Conservation (phyloP, 2,113 vertebrate genomes). For the Gymnobelideus leadbeateri region DNA sequence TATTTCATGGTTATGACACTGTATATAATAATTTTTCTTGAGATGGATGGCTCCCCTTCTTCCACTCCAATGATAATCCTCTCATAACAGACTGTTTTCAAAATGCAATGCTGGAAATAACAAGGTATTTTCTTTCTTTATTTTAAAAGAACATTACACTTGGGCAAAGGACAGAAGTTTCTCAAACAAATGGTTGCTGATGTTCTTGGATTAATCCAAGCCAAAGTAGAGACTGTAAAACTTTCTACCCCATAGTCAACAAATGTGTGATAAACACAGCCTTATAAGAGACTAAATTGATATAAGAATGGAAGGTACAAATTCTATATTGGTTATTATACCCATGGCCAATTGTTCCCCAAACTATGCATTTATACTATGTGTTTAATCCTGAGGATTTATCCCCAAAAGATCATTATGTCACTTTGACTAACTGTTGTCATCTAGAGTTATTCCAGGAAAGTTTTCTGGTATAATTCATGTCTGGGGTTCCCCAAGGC, state of each 20-base stretch:
- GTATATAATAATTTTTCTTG: constrained; percentile 18
- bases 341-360: neutral
- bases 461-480: neutral
- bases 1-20: constrained; percentile 8
- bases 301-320: neutral
- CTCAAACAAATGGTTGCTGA: neutral
- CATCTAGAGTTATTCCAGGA: neutral
- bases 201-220: neutral
- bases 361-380: neutral
- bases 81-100: neutral
- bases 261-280: neutral
- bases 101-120: neutral
- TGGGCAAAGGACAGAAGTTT: neutral
- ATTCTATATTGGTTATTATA: neutral
- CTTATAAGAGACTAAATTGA: neutral
- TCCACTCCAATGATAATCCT: neutral
- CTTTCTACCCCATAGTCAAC: constrained; percentile 11
- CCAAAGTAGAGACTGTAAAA: neutral
- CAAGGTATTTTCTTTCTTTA: neutral
- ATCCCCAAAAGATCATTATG: neutral
- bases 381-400: neutral
- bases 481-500: neutral
- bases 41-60: neutral
- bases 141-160: neutral
- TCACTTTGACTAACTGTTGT: neutral